Evolutionary conservation across 30 jellyfish, hydroid and myxozoan genomes (phyloP).

Genomic region (Morbakka virulenta): DNA sequence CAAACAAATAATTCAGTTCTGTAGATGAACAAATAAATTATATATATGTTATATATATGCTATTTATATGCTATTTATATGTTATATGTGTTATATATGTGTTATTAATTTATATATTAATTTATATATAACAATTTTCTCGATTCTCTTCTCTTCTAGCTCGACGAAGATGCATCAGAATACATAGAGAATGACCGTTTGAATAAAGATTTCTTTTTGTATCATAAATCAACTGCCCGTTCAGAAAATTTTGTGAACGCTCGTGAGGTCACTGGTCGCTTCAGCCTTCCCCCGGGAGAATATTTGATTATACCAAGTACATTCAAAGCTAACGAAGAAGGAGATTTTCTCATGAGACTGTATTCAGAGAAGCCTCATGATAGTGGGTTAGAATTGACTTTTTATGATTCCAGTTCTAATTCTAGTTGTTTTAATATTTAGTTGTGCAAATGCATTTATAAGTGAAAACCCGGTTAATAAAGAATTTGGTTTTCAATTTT

Average conservation of each 20-base stretch:
- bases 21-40: too few species aligned
- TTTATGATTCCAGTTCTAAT: too few species aligned
- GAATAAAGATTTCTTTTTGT: constrained; percentile 80
- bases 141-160: constrained; percentile 15
- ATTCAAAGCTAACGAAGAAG: constrained; percentile 88
- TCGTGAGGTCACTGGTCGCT: constrained; percentile 95
- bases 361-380: constrained; percentile 88
- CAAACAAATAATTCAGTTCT: too few species aligned
- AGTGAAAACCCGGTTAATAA: too few species aligned
- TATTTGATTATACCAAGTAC: constrained; percentile 87
- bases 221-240: constrained; percentile 90
- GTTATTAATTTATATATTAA: not conserved
- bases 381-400: constrained; percentile 67
- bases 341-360: constrained; percentile 90
- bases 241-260: constrained; percentile 91
- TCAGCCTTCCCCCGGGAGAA: constrained; percentile 91
- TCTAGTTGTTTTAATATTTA: too few species aligned
- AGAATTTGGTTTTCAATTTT: too few species aligned
- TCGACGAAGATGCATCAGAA: constrained; percentile 72
- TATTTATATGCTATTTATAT: too few species aligned
- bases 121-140: not conserved
- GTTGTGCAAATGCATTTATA: too few species aligned
- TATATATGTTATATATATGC: too few species aligned
- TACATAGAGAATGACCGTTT: constrained; percentile 66
- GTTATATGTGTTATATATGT: too few species aligned